Percentiles rank a stretch among this genome's conserved stretches.
phyloP scores from a whole-genome alignment of 2,113 vertebrate genomes.

The Chinchilla lanigera region DNA sequence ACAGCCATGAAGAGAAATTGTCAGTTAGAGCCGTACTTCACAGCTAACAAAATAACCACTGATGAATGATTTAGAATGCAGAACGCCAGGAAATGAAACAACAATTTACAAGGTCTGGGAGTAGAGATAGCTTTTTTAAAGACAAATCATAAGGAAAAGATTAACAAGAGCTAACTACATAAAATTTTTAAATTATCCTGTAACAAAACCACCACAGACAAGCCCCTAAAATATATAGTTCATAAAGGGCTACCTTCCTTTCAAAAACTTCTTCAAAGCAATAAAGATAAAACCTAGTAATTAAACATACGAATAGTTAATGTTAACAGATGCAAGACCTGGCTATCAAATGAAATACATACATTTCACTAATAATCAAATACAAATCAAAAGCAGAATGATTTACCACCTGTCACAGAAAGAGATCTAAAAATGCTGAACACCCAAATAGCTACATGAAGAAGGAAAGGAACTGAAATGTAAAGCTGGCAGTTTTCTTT shows the following conservation, averaged over 20 bases:
- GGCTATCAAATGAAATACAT: neutral
- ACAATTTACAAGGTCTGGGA: neutral
- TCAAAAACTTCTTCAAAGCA: neutral
- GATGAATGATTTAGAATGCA: constrained; percentile 6
- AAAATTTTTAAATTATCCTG: neutral
- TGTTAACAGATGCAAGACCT: neutral
- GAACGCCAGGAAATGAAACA: neutral
- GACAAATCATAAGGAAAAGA: constrained; percentile 3
- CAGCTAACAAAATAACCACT: constrained; percentile 27
- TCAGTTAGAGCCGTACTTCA: neutral
- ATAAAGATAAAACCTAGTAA: constrained; percentile 13
- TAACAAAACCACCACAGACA: neutral
- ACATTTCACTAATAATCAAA: constrained; percentile 35
- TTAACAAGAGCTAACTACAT: neutral
- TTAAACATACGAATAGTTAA: constrained; percentile 33
- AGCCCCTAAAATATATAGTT: neutral
- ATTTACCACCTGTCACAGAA: neutral
- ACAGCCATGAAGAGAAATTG: neutral
- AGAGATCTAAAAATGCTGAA: neutral
- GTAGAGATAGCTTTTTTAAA: constrained; percentile 3
- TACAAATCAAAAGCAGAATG: constrained; percentile 18
- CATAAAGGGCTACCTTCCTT: neutral
- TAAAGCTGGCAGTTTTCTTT: neutral
- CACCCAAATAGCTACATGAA: neutral
- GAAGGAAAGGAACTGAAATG: neutral